Base-by-base conservation (phyloP, 2,113 vertebrate species). In the Bubo scandiacus region DNA sequence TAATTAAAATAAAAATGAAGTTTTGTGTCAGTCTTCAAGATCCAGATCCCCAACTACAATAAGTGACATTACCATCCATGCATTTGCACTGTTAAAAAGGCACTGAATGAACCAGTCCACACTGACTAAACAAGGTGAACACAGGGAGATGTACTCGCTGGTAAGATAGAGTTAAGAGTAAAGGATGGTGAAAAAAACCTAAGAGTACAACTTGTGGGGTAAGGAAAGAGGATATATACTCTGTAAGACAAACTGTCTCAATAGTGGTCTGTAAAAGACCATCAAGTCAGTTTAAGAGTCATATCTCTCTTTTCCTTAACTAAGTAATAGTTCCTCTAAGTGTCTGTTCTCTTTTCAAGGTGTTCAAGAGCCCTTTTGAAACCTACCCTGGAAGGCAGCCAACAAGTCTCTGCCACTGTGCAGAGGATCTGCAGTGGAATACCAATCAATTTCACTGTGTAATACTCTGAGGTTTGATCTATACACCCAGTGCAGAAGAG, bases 321-420 rank as follows among this genome's bases (percentile, higher is more conserved):
- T 42, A 73, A 68, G 34, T 71, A 51, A 74, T 43, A 57, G 58
- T 40, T 92, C 52, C 34, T 57, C 34, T 80, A 90, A 90, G 54
- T 58, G n/a, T 82, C 71, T 93, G 9, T 68, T 82, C 72, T 86
- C 11, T 66, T 86, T 80, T 80, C 88, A 77, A 36, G 6, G 4
- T 81, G 62, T 83, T 93, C 68, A 90, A 94, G 32, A 77, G 26
- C 4, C 26, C 47, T 93, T 95, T 88, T 77, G 85, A 96, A 95
- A 88, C 18, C 11, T 83, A 10, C 18, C 29, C 66, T 90, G 96
- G 84, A 94, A 92, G 81, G 71, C 87, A 94, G 90, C 94, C 95
- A 96, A 15, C 7, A 59, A 75, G 70, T 79, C 70, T 84, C 43
- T 75, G 62, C 49, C 38, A 51, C 45, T 25, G 67, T 73, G 67